These are phyloP conservation scores for Apamea anceps DNA, from an alignment of 2,888 invertebrate species.

Conservation along the genomic window DNA sequence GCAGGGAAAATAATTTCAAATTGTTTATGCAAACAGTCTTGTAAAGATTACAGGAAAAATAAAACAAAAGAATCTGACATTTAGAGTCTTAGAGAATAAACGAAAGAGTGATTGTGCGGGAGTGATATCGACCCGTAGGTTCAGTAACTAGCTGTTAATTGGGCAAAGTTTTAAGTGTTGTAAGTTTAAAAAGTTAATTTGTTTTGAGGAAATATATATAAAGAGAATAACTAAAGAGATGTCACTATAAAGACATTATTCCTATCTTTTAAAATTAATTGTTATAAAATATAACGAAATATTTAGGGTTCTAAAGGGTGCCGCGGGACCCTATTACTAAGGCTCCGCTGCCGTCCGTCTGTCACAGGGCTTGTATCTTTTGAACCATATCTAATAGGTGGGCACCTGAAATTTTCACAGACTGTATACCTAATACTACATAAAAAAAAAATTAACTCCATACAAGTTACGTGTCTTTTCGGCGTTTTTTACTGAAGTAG, in stretches of 20 bases:
- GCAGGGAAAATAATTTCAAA: slow-evolving; percentile 45
- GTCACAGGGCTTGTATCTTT: not conserved
- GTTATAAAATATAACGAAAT: not conserved
- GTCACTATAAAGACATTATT: not conserved
- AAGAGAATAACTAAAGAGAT: not conserved
- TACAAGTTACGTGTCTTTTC: not conserved
- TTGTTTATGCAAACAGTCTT: slow-evolving; percentile 56
- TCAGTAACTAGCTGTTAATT: not conserved
- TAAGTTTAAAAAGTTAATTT: slow-evolving; percentile 9
- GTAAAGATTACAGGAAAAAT: slow-evolving; percentile 51
- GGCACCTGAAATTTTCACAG: not conserved
- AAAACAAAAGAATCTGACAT: slow-evolving; percentile 46
- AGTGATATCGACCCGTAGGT: slow-evolving; percentile 15
- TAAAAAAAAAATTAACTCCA: too few relatives aligned
- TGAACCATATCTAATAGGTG: not conserved
- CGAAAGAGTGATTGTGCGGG: slow-evolving; percentile 22
- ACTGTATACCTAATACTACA: not conserved
- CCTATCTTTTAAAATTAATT: not conserved
- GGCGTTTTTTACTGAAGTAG: not conserved
- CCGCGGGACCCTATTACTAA: not conserved
- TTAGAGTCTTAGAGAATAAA: slow-evolving; percentile 31
- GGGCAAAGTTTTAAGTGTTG: slow-evolving; percentile 8
- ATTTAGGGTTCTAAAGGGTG: not conserved
- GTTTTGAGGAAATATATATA: not conserved
- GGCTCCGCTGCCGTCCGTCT: not conserved